Conservation (phyloP, 2,888 invertebrate genomes). For the Hybos culiciformis region DNA sequence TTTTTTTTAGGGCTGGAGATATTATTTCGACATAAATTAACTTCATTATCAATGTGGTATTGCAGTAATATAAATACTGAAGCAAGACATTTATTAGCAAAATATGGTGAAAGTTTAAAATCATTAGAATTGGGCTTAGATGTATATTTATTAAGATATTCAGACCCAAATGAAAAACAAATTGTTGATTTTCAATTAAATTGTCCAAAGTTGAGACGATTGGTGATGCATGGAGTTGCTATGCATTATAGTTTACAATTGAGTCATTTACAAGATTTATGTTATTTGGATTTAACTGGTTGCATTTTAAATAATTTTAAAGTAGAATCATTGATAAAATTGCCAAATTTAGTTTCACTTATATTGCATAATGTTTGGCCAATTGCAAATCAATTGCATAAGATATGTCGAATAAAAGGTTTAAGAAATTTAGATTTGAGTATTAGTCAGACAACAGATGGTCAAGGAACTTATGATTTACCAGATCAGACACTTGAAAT, state of each 20-base stretch:
- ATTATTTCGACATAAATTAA: constrained; percentile 57
- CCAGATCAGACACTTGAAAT: constrained; percentile 56
- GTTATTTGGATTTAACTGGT: constrained; percentile 32
- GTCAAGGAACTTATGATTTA: constrained; percentile 57
- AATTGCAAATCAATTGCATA: constrained; percentile 41
- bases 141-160: constrained; percentile 44
- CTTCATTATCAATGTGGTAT: constrained; percentile 60
- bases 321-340: constrained; percentile 38
- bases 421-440: constrained; percentile 74
- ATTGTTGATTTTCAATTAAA: constrained; percentile 46
- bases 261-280: constrained; percentile 27
- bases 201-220: constrained; percentile 31
- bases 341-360: constrained; percentile 57
- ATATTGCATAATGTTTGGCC: constrained; percentile 68
- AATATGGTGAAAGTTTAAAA: constrained; percentile 51
- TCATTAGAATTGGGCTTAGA: constrained; percentile 58
- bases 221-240: constrained; percentile 33
- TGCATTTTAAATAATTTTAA: constrained; percentile 34
- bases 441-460: constrained; percentile 45
- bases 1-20: constrained; percentile 38
- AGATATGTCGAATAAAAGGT: constrained; percentile 43
- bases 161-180: constrained; percentile 36
- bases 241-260: constrained; percentile 31
- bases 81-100: constrained; percentile 53
- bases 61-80: constrained; percentile 52